Evolutionary conservation across 2,113 vertebrate genomes (phyloP), one percentile per base, ranked within the genome.

Genomic region (Barbus barbus): DNA sequence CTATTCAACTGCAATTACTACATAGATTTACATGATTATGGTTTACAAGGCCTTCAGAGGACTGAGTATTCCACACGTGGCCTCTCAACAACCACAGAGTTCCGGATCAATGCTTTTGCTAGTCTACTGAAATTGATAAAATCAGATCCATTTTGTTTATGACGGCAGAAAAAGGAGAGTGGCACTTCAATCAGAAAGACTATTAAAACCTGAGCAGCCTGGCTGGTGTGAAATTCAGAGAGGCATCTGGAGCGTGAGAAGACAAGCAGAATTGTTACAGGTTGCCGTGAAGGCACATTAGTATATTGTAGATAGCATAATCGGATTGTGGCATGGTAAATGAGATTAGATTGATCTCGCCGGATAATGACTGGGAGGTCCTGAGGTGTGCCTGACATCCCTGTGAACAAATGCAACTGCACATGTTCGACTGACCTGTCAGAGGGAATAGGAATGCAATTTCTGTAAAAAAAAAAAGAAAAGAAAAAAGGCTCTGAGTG

Each of bases 321-420:
- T 91, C 83, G 65, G 83, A 90, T 87, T 87, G 83, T 86, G 81
- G 22, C 28, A 69, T 80, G 78, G 69, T 83, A 85, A 86, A 90
- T 73, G 38, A 90, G 86, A 92, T 90, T 89, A 88, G 78, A 83
- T 33, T 88, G 85, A 87, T 88, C 86, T 87, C 58, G 84, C 83
- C 74, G 74, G 85, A 86, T 84, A 89, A 86, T 87, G 83, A 86
- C 80, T 81, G n/a, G 36, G 31, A 77, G 72, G 81, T 67, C 36
- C 61, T 48, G 63, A 53, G 41, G 61, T 60, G 58, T 9, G 36
- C 82, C 79, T 86, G 44, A 53, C 63, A 61, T 51, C 76, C 84
- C 28, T 33, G 58, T 72, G 33, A 63, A 84, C 81, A 82, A 72
- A 53, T 16, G 20, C 41, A 73, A 26, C 81, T 74, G 76, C 28